phyloP scores from a whole-genome alignment of 2,797 vertebrate species.

The Leptodactylus fallax region DNA sequence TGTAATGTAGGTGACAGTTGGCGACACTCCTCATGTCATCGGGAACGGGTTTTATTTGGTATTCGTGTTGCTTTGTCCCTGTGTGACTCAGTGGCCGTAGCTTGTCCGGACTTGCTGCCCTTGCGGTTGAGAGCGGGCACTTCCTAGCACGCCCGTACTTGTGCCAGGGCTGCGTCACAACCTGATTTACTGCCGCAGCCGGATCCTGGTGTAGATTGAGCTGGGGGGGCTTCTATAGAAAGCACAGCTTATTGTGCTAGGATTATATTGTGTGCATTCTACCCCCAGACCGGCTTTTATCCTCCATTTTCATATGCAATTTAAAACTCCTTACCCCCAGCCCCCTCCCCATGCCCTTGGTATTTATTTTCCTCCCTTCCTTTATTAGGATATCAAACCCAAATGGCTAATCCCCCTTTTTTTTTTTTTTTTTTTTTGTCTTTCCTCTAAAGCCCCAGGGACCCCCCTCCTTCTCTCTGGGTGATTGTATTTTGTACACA shows the following conservation, averaged over 20 bases:
- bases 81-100: slow-evolving; percentile 47
- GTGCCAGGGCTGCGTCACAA: slow-evolving; percentile 20
- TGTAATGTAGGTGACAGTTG: slow-evolving; percentile 51
- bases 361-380: neutral
- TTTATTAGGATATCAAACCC: slow-evolving; percentile 46
- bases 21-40: slow-evolving; percentile 23
- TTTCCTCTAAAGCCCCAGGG: slow-evolving; percentile 26
- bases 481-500: slow-evolving; percentile 49
- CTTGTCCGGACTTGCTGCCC: slow-evolving; percentile 45
- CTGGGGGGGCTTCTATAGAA: neutral
- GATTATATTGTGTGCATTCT: neutral
- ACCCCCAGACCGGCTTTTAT: neutral
- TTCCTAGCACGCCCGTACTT: slow-evolving; percentile 20
- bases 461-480: slow-evolving; percentile 4
- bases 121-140: slow-evolving; percentile 23
- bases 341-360: neutral
- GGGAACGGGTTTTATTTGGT: neutral
- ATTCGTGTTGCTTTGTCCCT: neutral
- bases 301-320: neutral
- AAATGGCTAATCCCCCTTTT: slow-evolving; percentile 34
- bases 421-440: slow-evolving; percentile 41
- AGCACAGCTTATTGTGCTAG: neutral
- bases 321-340: neutral
- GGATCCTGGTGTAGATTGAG: no score
- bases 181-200: neutral